These are phyloP conservation scores for Thereva unica DNA, from an alignment of 2,888 invertebrate species.

Conservation along the genomic window DNA sequence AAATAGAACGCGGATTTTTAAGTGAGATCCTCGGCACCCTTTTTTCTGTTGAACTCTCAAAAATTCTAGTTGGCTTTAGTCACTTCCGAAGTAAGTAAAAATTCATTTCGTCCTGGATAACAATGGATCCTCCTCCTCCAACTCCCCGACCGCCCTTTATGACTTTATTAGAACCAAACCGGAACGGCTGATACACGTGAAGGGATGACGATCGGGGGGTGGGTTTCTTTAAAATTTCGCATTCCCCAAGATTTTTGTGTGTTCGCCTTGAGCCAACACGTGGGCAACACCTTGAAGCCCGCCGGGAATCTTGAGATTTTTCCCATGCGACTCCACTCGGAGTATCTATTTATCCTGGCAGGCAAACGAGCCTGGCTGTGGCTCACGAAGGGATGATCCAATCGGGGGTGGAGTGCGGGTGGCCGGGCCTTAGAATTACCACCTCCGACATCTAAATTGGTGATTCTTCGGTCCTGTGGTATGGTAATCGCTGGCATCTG, in stretches of 20 bases:
- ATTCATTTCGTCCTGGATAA: too few species aligned
- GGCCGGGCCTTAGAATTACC: not conserved
- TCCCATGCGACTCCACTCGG: conserved; percentile 7
- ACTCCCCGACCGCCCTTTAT: not conserved
- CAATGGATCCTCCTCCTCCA: too few species aligned
- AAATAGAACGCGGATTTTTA: too few species aligned
- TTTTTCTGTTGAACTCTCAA: too few species aligned
- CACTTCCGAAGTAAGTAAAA: too few species aligned
- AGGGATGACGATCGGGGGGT: not conserved
- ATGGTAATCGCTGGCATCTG: conserved; percentile 26
- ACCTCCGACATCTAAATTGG: conserved; percentile 14
- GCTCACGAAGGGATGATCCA: too few species aligned
- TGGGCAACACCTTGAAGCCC: conserved; percentile 10
- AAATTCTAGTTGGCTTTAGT: too few species aligned
- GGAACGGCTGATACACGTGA: not conserved
- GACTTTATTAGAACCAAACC: conserved; percentile 4
- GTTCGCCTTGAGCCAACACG: conserved; percentile 5
- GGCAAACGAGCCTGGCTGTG: not conserved
- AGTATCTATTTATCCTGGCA: conserved; percentile 14
- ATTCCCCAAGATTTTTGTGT: too few species aligned
- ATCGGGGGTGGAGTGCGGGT: too few species aligned
- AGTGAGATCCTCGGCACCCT: too few species aligned
- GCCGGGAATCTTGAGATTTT: conserved; percentile 12
- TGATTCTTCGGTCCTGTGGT: conserved; percentile 26
- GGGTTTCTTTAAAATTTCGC: not conserved